Evolutionary conservation across 64 coral and sea anemone species (phyloP).

Genomic region (Actinia equina): DNA sequence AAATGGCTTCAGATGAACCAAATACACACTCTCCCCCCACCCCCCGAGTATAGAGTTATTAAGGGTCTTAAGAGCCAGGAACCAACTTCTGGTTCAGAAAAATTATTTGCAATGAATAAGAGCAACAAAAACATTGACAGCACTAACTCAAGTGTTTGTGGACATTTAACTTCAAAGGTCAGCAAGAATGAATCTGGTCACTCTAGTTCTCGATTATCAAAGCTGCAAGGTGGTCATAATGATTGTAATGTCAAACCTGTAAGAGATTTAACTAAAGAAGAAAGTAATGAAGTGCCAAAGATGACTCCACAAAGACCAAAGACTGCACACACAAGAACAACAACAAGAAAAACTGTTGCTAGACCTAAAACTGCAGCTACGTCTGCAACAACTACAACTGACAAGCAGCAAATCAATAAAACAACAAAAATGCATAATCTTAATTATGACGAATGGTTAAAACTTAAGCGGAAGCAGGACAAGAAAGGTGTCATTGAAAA

Average conservation of each 20-base stretch:
- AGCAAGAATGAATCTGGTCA: not conserved
- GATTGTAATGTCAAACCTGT: not conserved
- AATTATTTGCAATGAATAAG: not conserved
- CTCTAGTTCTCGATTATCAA: not conserved
- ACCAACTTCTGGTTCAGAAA: not conserved
- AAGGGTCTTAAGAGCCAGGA: slow-evolving; percentile 44
- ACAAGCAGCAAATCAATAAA: not conserved
- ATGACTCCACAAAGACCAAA: not conserved
- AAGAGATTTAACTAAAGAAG: not conserved
- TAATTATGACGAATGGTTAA: slow-evolving; percentile 78
- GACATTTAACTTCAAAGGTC: too few species aligned
- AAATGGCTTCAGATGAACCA: not conserved
- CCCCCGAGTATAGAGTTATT: slow-evolving; percentile 60
- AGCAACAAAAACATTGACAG: not conserved
- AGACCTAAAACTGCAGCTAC: slow-evolving; percentile 67
- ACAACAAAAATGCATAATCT: slow-evolving; percentile 62
- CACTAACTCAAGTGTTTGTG: not conserved
- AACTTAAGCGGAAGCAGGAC: slow-evolving; percentile 53
- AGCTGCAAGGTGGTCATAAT: not conserved
- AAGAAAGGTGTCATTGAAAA: slow-evolving; percentile 51
- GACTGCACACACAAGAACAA: not conserved
- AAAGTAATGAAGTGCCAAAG: not conserved
- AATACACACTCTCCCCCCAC: slow-evolving; percentile 25
- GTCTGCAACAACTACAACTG: not conserved
- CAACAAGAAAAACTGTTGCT: not conserved